phyloP scores from a whole-genome alignment of 2,113 vertebrate species.

The Phaethon lepturus region DNA sequence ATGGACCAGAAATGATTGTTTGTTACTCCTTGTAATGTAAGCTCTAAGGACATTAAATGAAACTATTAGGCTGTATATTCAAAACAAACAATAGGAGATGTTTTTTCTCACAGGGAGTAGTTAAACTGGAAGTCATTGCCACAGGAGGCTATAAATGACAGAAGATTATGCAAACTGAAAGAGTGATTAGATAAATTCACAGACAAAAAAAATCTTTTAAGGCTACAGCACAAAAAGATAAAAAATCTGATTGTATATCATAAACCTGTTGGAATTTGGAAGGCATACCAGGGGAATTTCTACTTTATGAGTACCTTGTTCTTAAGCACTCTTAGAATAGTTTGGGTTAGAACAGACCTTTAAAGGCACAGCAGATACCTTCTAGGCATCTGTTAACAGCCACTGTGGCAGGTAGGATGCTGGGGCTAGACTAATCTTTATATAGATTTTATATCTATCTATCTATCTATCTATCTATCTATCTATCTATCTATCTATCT shows the following conservation, averaged over 20 bases:
- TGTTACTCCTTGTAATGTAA: neutral
- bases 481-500: too few species aligned
- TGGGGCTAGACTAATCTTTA: neutral
- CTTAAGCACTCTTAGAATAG: neutral
- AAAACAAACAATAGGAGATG: slow-evolving; percentile 14
- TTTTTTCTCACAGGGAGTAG: neutral
- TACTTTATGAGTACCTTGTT: neutral
- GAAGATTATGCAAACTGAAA: neutral
- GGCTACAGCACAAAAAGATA: neutral
- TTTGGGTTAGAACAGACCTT: too few species aligned
- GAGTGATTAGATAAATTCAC: neutral
- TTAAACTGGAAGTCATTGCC: neutral
- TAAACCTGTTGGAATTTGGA: neutral
- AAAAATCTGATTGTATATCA: neutral
- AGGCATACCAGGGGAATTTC: neutral
- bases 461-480: too few species aligned
- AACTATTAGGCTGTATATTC: neutral
- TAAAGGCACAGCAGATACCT: neutral
- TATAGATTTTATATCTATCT: too few species aligned
- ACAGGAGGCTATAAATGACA: slow-evolving; percentile 11
- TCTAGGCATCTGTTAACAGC: neutral
- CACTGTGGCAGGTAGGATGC: neutral
- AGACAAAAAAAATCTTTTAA: neutral
- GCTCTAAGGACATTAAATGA: neutral
- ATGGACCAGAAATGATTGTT: neutral